phyloP scores from a whole-genome alignment of 1,140 invertebrate species.

The Ostrea edulis region DNA sequence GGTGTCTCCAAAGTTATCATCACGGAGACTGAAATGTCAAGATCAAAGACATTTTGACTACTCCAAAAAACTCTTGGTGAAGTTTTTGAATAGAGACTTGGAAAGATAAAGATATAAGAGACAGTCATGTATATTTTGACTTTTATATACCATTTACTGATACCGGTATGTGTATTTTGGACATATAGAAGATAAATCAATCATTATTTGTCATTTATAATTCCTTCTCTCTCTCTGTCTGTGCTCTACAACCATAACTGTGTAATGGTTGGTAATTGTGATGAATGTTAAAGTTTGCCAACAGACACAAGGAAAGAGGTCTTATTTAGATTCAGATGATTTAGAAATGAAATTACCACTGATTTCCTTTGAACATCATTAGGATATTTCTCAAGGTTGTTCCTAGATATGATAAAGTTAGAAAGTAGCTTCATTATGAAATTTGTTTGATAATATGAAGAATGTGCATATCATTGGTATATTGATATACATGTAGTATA shows the following conservation, averaged over 20 bases:
- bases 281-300: too few species aligned
- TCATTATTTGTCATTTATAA: conserved; percentile 22
- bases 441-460: too few species aligned
- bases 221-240: background rate
- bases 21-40: background rate
- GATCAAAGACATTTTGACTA: background rate
- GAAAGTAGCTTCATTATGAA: too few species aligned
- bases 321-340: too few species aligned
- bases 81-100: background rate
- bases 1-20: conserved; percentile 5
- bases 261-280: background rate
- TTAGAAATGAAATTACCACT: too few species aligned
- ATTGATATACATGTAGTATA: too few species aligned
- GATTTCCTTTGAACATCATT: too few species aligned
- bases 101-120: background rate
- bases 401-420: too few species aligned
- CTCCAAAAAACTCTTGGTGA: background rate
- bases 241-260: background rate
- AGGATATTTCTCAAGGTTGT: too few species aligned
- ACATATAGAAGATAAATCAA: conserved; percentile 9
- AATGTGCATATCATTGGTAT: too few species aligned
- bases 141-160: background rate
- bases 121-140: background rate
- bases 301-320: too few species aligned
- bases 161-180: background rate